These are phyloP conservation scores for Heteromurus nitidus DNA, from an alignment of 2,888 invertebrate species.

Conservation along the genomic window DNA sequence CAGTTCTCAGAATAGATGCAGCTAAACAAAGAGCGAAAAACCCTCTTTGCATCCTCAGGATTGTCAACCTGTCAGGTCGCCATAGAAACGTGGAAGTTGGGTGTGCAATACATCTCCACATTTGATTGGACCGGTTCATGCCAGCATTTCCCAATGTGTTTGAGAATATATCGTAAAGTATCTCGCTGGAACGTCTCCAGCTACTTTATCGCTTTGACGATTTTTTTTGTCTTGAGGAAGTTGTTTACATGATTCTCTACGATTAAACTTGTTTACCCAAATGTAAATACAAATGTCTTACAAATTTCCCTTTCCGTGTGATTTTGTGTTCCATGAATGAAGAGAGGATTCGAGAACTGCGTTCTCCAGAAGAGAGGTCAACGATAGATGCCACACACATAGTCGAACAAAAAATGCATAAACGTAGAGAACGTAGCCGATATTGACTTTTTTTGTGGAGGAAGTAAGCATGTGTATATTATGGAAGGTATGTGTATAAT, in stretches of 20 bases:
- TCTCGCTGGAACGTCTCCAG: background rate
- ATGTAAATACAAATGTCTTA: too few relatives aligned
- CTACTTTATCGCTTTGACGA: background rate
- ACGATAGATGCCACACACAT: background rate
- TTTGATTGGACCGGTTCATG: too few relatives aligned
- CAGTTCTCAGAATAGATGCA: too few relatives aligned
- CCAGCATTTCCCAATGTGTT: too few relatives aligned
- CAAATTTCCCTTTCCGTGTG: background rate
- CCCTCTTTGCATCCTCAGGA: too few relatives aligned
- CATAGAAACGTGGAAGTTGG: too few relatives aligned
- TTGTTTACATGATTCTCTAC: slow-evolving; percentile 25
- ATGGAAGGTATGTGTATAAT: too few relatives aligned
- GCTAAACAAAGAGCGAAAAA: too few relatives aligned
- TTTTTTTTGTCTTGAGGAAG: slow-evolving; percentile 15
- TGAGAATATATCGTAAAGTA: too few relatives aligned
- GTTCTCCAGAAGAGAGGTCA: background rate
- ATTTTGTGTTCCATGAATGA: background rate
- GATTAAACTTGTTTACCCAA: slow-evolving; percentile 5
- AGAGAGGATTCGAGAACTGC: background rate
- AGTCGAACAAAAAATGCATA: background rate
- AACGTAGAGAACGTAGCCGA: too few relatives aligned
- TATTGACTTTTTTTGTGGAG: background rate
- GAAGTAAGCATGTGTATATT: background rate
- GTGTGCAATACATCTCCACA: too few relatives aligned
- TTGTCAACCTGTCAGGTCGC: too few relatives aligned